phyloP scores from a whole-genome alignment of 2,797 vertebrate genomes.

The Epinephelus coioides region DNA sequence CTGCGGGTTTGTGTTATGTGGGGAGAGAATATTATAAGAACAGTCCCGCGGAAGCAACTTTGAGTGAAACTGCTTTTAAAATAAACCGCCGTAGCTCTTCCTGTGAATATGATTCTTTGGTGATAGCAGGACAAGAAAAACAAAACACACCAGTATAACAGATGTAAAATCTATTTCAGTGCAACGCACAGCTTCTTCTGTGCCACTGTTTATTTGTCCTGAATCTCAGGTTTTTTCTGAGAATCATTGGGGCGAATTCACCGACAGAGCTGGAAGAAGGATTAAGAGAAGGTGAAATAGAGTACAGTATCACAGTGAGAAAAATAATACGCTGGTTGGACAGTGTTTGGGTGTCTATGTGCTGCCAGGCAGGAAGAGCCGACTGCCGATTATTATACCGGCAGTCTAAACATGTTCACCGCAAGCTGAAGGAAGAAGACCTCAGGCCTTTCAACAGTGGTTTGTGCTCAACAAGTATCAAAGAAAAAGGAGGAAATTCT shows the following conservation, averaged over 20 bases:
- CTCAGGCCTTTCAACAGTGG: constrained; percentile 54
- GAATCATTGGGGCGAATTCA: constrained; percentile 49
- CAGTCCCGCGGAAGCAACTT: constrained; percentile 21
- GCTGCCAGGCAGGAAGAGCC: constrained; percentile 60
- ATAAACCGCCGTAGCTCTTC: constrained; percentile 65
- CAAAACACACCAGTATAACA: constrained; percentile 57
- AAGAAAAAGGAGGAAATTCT: constrained; percentile 64
- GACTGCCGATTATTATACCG: constrained; percentile 46
- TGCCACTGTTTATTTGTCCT: constrained; percentile 77
- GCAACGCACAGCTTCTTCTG: constrained; percentile 41
- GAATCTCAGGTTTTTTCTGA: constrained; percentile 78
- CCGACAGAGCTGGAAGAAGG: constrained; percentile 66
- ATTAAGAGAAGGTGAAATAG: constrained; percentile 73
- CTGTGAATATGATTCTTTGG: constrained; percentile 51
- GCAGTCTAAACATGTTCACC: constrained; percentile 77
- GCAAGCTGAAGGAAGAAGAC: constrained; percentile 56
- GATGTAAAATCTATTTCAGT: constrained; percentile 78
- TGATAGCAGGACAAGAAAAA: constrained; percentile 63
- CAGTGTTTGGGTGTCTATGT: constrained; percentile 62
- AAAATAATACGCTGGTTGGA: constrained; percentile 63
- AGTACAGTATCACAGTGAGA: constrained; percentile 80
- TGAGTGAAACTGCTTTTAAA: constrained; percentile 64
- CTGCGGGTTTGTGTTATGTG: constrained; percentile 17
- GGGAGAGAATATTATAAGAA: constrained; percentile 32
- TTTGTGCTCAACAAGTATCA: constrained; percentile 62